Conservation (phyloP, 2,797 vertebrate genomes). For the Uromys caudimaculatus region DNA sequence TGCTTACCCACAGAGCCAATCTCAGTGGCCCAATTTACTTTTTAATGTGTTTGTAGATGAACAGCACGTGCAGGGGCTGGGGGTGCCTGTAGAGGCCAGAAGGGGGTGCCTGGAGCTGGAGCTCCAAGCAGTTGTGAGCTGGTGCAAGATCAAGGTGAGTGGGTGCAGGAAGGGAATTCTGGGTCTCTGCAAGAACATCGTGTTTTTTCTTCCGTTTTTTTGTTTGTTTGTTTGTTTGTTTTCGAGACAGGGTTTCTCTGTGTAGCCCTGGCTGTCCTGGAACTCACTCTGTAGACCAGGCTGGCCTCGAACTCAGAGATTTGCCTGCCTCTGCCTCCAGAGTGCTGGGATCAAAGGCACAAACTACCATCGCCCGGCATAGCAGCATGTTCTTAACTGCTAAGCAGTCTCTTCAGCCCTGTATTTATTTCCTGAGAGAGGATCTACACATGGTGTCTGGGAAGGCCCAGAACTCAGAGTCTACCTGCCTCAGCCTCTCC, state of each 20-base stretch:
- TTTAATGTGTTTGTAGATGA: not conserved
- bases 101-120: not conserved
- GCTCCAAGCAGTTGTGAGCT: not conserved
- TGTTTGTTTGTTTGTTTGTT: too few species aligned
- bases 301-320: not conserved
- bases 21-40: too few species aligned
- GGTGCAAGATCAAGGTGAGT: not conserved
- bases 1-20: not conserved
- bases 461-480: not conserved
- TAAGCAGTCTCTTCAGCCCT: not conserved
- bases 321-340: not conserved
- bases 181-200: not conserved
- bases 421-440: not conserved
- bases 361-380: fast-evolving
- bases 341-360: not conserved
- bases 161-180: not conserved
- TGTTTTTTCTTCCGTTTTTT: too few species aligned
- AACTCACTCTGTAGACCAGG: not conserved
- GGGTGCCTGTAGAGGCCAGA: not conserved
- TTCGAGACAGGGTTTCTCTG: not conserved
- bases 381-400: not conserved
- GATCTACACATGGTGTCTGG: not conserved
- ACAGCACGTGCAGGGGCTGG: not conserved
- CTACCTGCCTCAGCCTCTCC: not conserved
- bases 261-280: not conserved